Evolutionary conservation across 2,888 invertebrate genomes (phyloP), one percentile per base, ranked within the genome.

Genomic region (Bembecia ichneumoniformis): DNA sequence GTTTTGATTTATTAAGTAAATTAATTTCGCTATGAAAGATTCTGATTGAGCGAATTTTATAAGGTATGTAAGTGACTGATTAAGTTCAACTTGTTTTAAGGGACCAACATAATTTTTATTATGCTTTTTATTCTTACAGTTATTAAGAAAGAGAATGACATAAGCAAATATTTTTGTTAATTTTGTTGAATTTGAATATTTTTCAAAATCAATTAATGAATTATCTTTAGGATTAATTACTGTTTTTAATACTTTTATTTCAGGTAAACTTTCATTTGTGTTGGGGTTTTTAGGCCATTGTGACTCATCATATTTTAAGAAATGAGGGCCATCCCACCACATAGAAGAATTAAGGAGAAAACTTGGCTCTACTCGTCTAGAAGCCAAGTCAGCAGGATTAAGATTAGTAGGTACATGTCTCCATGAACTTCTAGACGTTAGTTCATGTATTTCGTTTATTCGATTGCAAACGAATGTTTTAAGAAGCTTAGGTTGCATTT

Each of bases 401-500:
- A 35, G 2, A 4, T 16, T 9, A 3, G 52, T 50, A 35, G 51
- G 51, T 14, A 58, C 55, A 43, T n/a, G n/a, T n/a, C n/a, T n/a
- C n/a, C n/a, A n/a, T n/a, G n/a, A n/a, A n/a, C n/a, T n/a, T n/a
- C n/a, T n/a, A n/a, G n/a, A n/a, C n/a, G n/a, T n/a, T n/a, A n/a
- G n/a, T n/a, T n/a, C n/a, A n/a, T n/a, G n/a, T n/a, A n/a, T n/a
- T n/a, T n/a, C n/a, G n/a, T n/a, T n/a, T n/a, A n/a, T n/a, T n/a
- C n/a, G n/a, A n/a, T 58, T 57, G n/a, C 52, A 50, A 3, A 58
- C 55, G 44, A 58, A 59, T 5, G 53, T 17, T 43, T 59, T 59
- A 40, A 57, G 46, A 3, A 35, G n/a, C 20, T 49, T 55, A 17
- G 53, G 48, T 9, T 48, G 45, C 1, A 51, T 51, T 3, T 49